Base-by-base conservation (phyloP, 2,113 vertebrate species). In the Antechinus stuartii region DNA sequence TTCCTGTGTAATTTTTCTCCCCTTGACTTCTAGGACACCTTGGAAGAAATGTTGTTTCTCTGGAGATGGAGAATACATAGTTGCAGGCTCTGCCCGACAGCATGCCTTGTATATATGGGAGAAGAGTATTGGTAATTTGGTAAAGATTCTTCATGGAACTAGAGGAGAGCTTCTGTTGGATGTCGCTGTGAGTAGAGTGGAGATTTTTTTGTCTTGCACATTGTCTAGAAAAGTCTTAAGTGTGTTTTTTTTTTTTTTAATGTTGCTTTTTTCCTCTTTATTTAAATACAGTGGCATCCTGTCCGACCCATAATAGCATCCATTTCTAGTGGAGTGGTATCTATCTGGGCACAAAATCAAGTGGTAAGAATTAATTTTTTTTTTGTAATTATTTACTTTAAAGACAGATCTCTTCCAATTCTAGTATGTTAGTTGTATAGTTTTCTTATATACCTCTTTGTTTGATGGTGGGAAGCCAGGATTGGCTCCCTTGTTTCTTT, bases 1-100 rank as follows among this genome's bases (percentile, higher is more conserved):
- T 84, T 22, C 68, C 19, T 42, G 19, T 22, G 7, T 84, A 23
- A 84, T 84, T 84, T 84, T 54, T 11, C 91, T 92, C 95, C 93
- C 46, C 94, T 52, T 93, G 93, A 92, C 42, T 0, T 0, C 1
- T 96, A 99, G 99, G 98, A 99, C 99, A 1, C 99, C 99, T 0
- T 99, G 99, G 99, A 99, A 99, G 97, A 99, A 99, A 76, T 99
- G 99, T 96, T 99, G 99, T 95, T 99, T 99, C 98, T 99, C 99
- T 0, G 99, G 99, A 10, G 99, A 99, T 0, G 99, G 99, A 0
- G 99, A 99, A 46, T 99, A 99, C 94, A 99, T 99, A 2, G 99
- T 99, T 93, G 99, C 99, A 0, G 99, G 99, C 1, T 99, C 99
- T 0, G 99, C 99, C 9, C 98, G 99, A 6, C 99, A 99, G 97